Evolutionary conservation across 2,888 invertebrate genomes (phyloP).

Genomic region (Hedya salicella): DNA sequence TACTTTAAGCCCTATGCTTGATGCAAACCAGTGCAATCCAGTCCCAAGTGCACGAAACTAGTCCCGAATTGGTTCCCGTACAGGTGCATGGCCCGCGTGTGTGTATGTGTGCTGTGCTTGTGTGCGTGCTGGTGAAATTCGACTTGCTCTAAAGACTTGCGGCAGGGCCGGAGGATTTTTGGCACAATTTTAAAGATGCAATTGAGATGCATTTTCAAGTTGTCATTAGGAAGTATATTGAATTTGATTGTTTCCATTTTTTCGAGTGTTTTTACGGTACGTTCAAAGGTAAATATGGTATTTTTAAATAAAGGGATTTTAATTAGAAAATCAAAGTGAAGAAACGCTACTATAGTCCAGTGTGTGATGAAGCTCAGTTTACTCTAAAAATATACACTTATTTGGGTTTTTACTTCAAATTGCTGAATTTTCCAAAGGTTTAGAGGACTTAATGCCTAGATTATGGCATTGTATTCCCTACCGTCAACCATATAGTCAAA

Average conservation of each 20-base stretch:
- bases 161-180: conserved; percentile 56
- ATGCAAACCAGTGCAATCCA: conserved; percentile 44
- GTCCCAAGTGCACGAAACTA: conserved; percentile 33
- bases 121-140: conserved; percentile 67
- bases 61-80: conserved; percentile 27
- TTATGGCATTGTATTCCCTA: no score
- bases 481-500: no score
- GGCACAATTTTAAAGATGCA: not conserved
- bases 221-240: not conserved
- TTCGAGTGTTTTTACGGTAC: no score
- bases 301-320: no score
- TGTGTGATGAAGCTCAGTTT: no score
- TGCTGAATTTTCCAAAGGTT: no score
- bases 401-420: no score
- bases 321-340: no score
- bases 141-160: conserved; percentile 81
- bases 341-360: no score
- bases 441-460: no score
- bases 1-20: not conserved
- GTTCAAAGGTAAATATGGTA: no score
- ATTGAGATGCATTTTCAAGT: not conserved
- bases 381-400: no score
- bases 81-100: conserved; percentile 59
- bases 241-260: not conserved
- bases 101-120: conserved; percentile 49